phyloP scores from a whole-genome alignment of 2,797 vertebrate genomes.

The Enoplosus armatus region DNA sequence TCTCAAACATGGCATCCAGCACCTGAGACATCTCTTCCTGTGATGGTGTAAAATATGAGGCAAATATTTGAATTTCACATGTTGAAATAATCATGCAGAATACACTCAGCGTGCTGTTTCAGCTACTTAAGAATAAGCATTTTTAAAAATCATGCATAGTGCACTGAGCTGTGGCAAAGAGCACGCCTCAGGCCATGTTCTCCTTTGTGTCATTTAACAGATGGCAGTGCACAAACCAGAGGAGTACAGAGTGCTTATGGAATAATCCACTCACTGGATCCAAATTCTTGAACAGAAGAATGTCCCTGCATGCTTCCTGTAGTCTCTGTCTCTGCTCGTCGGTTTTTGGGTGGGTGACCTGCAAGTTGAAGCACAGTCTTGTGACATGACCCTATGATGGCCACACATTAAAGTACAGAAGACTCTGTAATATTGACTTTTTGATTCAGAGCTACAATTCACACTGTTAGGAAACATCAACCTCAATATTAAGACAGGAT shows the following conservation, averaged over 20 bases:
- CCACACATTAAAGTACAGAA: neutral
- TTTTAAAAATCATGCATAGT: slow-evolving; percentile 18
- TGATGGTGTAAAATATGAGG: slow-evolving; percentile 16
- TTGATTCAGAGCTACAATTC: neutral
- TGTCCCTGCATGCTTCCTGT: slow-evolving; percentile 98
- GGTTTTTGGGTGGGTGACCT: slow-evolving; percentile 98
- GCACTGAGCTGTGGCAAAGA: slow-evolving; percentile 37
- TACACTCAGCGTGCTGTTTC: neutral
- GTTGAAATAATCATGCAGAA: slow-evolving; percentile 14
- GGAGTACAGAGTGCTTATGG: slow-evolving; percentile 3
- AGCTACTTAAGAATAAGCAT: slow-evolving; percentile 25
- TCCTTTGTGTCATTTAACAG: slow-evolving; percentile 48
- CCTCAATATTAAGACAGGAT: neutral
- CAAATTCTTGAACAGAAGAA: slow-evolving; percentile 97
- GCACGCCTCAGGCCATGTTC: slow-evolving; percentile 34
- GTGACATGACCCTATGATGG: neutral
- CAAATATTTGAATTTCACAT: slow-evolving; percentile 6
- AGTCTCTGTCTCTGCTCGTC: slow-evolving; percentile 98
- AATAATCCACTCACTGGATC: slow-evolving; percentile 90
- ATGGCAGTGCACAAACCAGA: slow-evolving; percentile 29
- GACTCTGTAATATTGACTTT: neutral
- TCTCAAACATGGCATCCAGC: slow-evolving; percentile 99
- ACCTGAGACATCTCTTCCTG: slow-evolving; percentile 99
- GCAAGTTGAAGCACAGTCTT: slow-evolving; percentile 52
- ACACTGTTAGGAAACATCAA: neutral